Evolutionary conservation across 1,140 invertebrate genomes (phyloP), one percentile per base, ranked within the genome.

Genomic region (Colletes gigas): DNA sequence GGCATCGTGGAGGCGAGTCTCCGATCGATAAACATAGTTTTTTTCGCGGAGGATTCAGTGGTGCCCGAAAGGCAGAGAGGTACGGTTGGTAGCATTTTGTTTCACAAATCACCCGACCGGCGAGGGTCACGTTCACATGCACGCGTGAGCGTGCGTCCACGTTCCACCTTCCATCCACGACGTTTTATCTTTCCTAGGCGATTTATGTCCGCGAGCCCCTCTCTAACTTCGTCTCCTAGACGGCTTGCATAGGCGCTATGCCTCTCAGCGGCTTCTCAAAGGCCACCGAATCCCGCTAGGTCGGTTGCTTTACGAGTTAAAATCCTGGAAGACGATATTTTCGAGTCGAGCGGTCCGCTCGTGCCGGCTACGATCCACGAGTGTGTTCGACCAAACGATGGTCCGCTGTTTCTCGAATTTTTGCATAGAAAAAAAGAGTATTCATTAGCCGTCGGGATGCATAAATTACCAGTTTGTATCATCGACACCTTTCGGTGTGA

Each of bases 181-280:
- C 62, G 65, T 68, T 81, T 81, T 81, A 81, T 81, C 78, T 81
- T 54, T 81, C 47, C 72, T 81, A 81, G 63, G 72, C 72, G 72
- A 81, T 81, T 81, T 81, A 81, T 81, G 63, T 55, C 50, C 63
- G 30, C 12, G 30, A 21, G 21, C 10, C 72, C 68, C 72, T 21
- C 47, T 68, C 78, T 68, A 81, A 68, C 72, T 76, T 81, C 63
- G 78, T 76, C 63, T 76, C 55, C 72, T 81, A 81, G 78, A 75
- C 65, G 65, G 63, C 54, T 66, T 52, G 71, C 65, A 81, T 65
- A 76, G 66, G 55, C 72, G 39, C n/a, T 79, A 47, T 60, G 77
- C 60, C 70, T 73, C 70, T 50, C 77, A 72, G 77, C 77, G 77
- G 77, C 77, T 65, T 30, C 77, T 73, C 77, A 79, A 79, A 79